These are phyloP conservation scores for Drosophila rhopaloa DNA, from an alignment of 1,140 invertebrate genomes.

Conservation along the genomic window DNA sequence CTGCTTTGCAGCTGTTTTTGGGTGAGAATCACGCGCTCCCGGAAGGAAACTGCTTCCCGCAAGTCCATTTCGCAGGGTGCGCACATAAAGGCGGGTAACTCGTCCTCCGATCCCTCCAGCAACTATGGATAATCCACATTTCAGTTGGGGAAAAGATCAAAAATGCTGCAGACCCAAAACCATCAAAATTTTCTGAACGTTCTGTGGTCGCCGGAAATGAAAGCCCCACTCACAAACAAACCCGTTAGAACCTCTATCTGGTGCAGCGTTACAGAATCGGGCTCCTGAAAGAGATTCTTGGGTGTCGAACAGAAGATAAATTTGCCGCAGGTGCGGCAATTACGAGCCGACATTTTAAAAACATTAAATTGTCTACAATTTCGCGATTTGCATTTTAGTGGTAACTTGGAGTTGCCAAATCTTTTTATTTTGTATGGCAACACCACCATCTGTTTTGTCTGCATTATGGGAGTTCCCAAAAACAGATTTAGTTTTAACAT, in stretches of 20 bases:
- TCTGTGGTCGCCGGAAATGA: too few relatives aligned
- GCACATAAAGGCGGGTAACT: slow-evolving; percentile 56
- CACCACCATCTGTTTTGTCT: too few relatives aligned
- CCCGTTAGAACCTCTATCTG: slow-evolving; percentile 66
- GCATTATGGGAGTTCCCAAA: too few relatives aligned
- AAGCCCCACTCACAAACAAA: slow-evolving; percentile 43
- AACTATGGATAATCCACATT: slow-evolving; percentile 27
- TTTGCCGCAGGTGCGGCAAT: slow-evolving; percentile 62
- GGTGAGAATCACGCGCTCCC: slow-evolving; percentile 57
- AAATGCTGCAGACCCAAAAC: too few relatives aligned
- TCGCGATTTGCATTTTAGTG: background rate
- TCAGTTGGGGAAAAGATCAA: background rate
- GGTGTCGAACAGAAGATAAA: slow-evolving; percentile 42
- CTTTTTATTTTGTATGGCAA: background rate
- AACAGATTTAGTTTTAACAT: too few relatives aligned
- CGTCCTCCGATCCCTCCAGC: slow-evolving; percentile 7
- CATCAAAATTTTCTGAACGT: too few relatives aligned
- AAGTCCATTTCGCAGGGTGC: slow-evolving; percentile 57
- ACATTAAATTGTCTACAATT: background rate
- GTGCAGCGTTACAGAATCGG: slow-evolving; percentile 53
- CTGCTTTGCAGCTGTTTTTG: slow-evolving; percentile 47
- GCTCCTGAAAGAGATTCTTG: slow-evolving; percentile 51
- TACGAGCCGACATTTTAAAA: slow-evolving; percentile 36
- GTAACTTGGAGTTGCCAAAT: slow-evolving; percentile 1
- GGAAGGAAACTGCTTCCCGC: slow-evolving; percentile 51